Base-by-base conservation (phyloP, 1,140 invertebrate species). In the Atta cephalotes region DNA sequence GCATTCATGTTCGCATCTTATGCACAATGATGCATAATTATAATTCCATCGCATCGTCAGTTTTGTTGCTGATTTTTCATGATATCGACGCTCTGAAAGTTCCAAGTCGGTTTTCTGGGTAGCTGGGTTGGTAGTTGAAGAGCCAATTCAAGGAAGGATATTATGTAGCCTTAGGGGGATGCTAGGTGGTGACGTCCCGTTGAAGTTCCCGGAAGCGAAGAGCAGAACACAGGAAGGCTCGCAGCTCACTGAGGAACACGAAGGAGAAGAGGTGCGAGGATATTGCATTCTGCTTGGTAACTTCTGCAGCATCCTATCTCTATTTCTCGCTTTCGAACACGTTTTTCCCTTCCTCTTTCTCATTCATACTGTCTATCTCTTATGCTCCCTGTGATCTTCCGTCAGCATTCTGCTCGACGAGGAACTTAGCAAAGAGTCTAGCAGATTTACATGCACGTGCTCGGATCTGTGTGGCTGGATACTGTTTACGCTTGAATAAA, bases 81-180 rank as follows among this genome's bases (percentile, higher is more conserved):
- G 56, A 72, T 84, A 84, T 74, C 56, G 68, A 28, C 18, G 39
- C 25, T n/a, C 39, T 45, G 3, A 28, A 60, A 60, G 39, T 18
- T 72, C 10, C 35, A n/a, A 16, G 66, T 84, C 70, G 58, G 62
- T 85, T 85, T 78, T 79, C 74, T 62, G 25, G 66, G 53, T 72
- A 82, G 80, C 53, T 28, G 35, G 28, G 16, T 74, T 74, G 60
- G 82, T 66, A 49, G 35, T 78, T 65, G 81, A 63, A 71, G 66
- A 35, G 60, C 72, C 78, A 78, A 86, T 81, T 53, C 89, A 76
- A 63, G 49, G 58, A 76, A 91, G 89, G 89, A 90, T 91, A 91
- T 91, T 91, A 90, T 86, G 87, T 90, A 82, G 85, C 85, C 85
- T 78, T 16, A 53, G 85, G 86, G 74, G 18, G 72, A 58, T 66